Percentiles rank a stretch among this genome's conserved stretches.
These are phyloP conservation scores for Poeciliopsis paucimaculata DNA, from an alignment of 2,797 vertebrate species.

Conservation along the genomic window DNA sequence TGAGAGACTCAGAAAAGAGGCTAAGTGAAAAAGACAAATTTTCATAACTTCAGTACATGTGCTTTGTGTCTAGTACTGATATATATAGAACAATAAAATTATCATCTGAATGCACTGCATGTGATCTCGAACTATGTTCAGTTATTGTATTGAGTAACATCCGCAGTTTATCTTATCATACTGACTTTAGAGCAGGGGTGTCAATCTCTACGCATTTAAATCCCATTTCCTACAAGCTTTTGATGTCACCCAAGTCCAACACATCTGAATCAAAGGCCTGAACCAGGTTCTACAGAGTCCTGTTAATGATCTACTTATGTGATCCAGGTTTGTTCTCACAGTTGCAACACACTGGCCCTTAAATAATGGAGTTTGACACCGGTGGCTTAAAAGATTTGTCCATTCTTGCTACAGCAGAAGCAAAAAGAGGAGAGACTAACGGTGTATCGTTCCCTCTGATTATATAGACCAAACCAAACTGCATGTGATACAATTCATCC, in stretches of 20 bases:
- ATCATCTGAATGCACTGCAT: not conserved
- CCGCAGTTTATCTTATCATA: slow-evolving; percentile 18
- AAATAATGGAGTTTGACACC: not conserved
- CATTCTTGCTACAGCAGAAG: not conserved
- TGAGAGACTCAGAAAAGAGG: not conserved
- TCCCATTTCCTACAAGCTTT: not conserved
- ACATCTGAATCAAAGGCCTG: not conserved
- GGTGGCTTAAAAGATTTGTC: not conserved
- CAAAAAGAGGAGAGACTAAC: not conserved
- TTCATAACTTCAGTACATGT: not conserved
- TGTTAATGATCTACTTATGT: not conserved
- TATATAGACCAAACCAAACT: not conserved
- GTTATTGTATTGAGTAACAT: slow-evolving; percentile 40
- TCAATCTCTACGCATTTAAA: not conserved
- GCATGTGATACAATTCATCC: not conserved
- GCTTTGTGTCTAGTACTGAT: not conserved
- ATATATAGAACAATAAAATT: not conserved
- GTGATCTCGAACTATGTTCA: slow-evolving; percentile 2
- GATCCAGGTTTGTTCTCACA: not conserved
- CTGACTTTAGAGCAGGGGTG: slow-evolving; percentile 23
- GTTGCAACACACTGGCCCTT: not conserved
- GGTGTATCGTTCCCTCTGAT: not conserved
- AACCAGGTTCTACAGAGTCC: too few relatives aligned
- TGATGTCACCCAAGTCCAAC: not conserved
- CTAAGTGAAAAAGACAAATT: not conserved